Evolutionary conservation across 1,140 invertebrate species (phyloP).

Genomic region (Uloborus diversus): DNA sequence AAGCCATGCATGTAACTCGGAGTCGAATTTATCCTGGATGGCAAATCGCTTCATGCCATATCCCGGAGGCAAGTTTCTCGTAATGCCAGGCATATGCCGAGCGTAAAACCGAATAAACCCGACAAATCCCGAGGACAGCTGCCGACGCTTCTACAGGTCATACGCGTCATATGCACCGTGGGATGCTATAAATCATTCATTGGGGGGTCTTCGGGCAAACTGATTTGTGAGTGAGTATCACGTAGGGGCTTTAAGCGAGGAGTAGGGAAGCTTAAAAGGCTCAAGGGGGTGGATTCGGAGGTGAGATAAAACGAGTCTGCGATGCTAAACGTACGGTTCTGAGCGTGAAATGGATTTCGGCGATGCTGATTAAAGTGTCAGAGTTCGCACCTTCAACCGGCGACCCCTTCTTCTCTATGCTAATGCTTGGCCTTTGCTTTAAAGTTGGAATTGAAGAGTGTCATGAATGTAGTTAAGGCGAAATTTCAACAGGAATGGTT

Average conservation of each 20-base stretch:
- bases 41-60: background rate
- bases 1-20: too few species aligned
- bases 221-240: slow-evolving; percentile 12
- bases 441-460: too few species aligned
- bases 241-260: too few species aligned
- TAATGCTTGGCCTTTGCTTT: too few species aligned
- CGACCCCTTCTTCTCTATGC: background rate
- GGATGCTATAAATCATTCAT: slow-evolving; percentile 33
- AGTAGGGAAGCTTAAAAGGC: background rate
- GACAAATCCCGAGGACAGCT: slow-evolving; percentile 2
- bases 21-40: too few species aligned
- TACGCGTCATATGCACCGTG: background rate
- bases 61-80: too few species aligned
- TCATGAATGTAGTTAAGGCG: too few species aligned
- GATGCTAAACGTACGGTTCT: too few species aligned
- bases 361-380: background rate
- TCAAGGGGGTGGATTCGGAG: background rate
- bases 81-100: too few species aligned
- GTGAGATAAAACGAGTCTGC: background rate
- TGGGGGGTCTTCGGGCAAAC: background rate
- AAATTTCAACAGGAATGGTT: too few species aligned
- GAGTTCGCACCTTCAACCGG: too few species aligned
- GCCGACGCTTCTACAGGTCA: background rate
- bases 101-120: background rate
- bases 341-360: background rate